Evolutionary conservation across 2,113 vertebrate genomes (phyloP).

Genomic region (Caracal caracal): DNA sequence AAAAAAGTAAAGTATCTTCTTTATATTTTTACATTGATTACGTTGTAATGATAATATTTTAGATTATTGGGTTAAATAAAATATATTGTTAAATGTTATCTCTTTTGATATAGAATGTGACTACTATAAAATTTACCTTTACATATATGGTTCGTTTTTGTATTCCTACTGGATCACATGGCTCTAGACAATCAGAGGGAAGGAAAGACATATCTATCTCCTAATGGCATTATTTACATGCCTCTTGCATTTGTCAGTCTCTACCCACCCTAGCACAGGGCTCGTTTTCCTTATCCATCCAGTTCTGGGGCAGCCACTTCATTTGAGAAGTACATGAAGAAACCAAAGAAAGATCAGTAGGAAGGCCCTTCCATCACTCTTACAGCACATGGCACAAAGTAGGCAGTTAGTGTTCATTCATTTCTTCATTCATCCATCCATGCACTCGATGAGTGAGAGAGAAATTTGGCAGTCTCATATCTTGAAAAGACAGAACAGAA

Average conservation of each 20-base stretch:
- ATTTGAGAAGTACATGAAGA: background rate
- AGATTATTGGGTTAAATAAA: background rate
- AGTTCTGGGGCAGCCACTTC: background rate
- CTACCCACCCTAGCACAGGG: background rate
- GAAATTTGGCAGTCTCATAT: background rate
- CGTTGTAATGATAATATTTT: conserved; percentile 15
- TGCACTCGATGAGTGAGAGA: background rate
- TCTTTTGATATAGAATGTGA: background rate
- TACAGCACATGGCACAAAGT: background rate
- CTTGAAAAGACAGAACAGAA: background rate
- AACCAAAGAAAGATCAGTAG: background rate
- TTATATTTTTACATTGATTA: conserved; percentile 26
- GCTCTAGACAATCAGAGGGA: background rate
- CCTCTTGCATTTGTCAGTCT: background rate
- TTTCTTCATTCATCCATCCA: background rate
- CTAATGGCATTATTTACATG: background rate
- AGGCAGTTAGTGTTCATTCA: background rate
- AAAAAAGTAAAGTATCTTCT: background rate
- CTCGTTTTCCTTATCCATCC: background rate
- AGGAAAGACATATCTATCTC: background rate
- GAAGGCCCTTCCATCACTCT: background rate
- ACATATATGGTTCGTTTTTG: background rate
- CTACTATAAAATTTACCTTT: background rate
- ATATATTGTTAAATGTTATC: background rate
- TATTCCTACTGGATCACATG: background rate